Conservation (phyloP, 2,797 vertebrate genomes). For the Mycteria americana region DNA sequence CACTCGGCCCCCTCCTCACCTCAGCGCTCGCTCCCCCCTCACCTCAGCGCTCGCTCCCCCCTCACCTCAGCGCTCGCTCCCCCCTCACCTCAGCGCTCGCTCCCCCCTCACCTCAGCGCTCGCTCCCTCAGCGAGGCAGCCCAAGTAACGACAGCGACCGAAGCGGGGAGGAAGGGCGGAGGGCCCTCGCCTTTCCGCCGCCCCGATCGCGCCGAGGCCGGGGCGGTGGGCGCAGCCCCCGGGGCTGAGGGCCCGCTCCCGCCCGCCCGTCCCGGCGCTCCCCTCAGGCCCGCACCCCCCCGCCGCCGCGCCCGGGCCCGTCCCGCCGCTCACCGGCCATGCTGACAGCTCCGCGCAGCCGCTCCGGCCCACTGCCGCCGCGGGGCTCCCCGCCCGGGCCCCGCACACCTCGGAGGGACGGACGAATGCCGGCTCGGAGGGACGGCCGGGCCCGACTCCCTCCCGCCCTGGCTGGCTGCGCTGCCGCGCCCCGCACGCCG, state of each 20-base stretch:
- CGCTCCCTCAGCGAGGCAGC: not conserved
- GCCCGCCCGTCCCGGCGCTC: too few species aligned
- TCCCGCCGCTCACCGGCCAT: constrained; percentile 66
- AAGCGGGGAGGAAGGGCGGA: not conserved
- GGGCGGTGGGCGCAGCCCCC: not conserved
- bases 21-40: too few species aligned
- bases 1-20: too few species aligned
- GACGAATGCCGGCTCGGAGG: not conserved
- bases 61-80: too few species aligned
- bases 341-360: not conserved
- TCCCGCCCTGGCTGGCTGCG: not conserved
- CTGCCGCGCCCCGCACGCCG: not conserved
- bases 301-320: not conserved
- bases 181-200: too few species aligned
- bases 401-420: not conserved
- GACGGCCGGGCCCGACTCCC: not conserved
- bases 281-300: too few species aligned
- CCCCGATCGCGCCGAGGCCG: not conserved
- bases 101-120: not conserved
- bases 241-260: too few species aligned
- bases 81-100: too few species aligned
- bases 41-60: too few species aligned
- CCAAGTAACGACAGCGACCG: too few species aligned
- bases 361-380: not conserved
- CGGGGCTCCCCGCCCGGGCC: not conserved